Evolutionary conservation across 2,113 vertebrate species (phyloP).

Genomic region (Procavia capensis): DNA sequence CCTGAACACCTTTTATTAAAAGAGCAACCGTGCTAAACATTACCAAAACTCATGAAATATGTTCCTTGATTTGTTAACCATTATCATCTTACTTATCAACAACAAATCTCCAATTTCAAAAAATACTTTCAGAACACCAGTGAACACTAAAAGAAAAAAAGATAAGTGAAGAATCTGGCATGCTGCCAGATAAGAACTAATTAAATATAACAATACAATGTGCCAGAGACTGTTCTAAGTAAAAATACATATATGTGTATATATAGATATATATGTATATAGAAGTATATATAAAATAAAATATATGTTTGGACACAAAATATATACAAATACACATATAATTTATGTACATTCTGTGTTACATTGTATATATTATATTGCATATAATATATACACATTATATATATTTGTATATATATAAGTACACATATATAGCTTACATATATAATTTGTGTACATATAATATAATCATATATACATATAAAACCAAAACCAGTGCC

Average conservation of each 20-base stretch:
- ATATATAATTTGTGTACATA: no score
- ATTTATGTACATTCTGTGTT: no score
- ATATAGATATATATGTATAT: no score
- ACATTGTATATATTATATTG: no score
- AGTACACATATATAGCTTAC: no score
- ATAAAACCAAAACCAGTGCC: no score
- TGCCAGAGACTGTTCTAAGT: background rate
- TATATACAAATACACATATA: no score
- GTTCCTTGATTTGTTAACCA: background rate
- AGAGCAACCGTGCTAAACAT: background rate
- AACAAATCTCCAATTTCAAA: background rate
- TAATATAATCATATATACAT: no score
- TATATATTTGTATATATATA: no score
- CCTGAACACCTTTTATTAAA: background rate
- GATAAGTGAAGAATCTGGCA: background rate
- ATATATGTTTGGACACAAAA: no score
- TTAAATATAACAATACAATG: background rate
- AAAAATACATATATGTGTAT: background rate
- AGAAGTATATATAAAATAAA: no score
- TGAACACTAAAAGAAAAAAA: background rate
- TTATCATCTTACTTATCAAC: constrained; percentile 13
- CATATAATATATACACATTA: no score
- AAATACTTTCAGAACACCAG: background rate
- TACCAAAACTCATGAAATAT: background rate
- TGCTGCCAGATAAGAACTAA: background rate